phyloP scores from a whole-genome alignment of 2,797 vertebrate genomes.

The Merluccius polli region DNA sequence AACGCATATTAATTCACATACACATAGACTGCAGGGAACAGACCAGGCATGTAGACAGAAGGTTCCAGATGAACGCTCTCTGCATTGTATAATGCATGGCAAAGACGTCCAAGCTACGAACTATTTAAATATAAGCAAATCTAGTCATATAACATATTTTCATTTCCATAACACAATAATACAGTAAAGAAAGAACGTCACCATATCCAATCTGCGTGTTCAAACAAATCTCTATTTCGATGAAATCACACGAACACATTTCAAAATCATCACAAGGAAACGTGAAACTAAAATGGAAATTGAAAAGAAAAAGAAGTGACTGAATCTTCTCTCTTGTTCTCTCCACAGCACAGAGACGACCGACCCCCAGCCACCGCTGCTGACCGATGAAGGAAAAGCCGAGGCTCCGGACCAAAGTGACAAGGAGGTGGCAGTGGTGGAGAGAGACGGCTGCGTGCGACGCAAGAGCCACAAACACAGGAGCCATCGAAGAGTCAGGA shows the following conservation, averaged over 20 bases:
- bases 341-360: conserved; percentile 56
- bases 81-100: background rate
- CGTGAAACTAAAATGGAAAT: background rate
- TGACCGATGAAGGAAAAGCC: conserved; percentile 55
- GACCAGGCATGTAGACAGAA: background rate
- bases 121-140: no score
- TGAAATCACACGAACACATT: background rate
- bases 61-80: background rate
- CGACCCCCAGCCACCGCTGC: conserved; percentile 58
- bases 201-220: background rate
- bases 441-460: conserved; percentile 69
- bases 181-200: background rate
- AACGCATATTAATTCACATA: no score
- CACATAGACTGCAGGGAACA: background rate
- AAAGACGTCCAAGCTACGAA: background rate
- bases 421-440: conserved; percentile 25
- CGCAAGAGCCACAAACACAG: conserved; percentile 68
- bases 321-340: conserved; percentile 3
- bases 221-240: background rate
- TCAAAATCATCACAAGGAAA: background rate
- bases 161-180: background rate
- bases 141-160: background rate
- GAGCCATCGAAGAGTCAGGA: conserved; percentile 64
- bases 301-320: conserved; percentile 6
- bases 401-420: conserved; percentile 23